Percentiles rank a stretch among this genome's conserved stretches.
phyloP scores from a whole-genome alignment of 2,888 invertebrate genomes.

The Pollenia griseotomentosa region DNA sequence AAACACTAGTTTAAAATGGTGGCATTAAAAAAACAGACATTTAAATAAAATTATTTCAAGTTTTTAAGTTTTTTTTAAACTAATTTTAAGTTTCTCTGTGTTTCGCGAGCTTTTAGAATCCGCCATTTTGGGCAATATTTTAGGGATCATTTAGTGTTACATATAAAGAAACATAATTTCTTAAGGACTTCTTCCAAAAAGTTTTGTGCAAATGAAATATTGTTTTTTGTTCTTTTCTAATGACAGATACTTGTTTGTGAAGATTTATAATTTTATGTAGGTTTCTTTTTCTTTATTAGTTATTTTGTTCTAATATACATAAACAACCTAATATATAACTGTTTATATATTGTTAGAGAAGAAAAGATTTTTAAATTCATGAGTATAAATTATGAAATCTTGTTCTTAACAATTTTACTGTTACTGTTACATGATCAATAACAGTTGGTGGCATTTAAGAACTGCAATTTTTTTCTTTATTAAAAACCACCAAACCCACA shows the following conservation, averaged over 20 bases:
- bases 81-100: not conserved
- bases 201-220: slow-evolving; percentile 6
- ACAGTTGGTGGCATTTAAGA: slow-evolving; percentile 51
- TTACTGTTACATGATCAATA: slow-evolving; percentile 38
- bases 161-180: too few relatives aligned
- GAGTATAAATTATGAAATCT: slow-evolving; percentile 59
- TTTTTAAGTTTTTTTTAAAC: slow-evolving; percentile 23
- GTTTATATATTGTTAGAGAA: slow-evolving; percentile 1
- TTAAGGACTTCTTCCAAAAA: not conserved
- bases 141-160: too few relatives aligned
- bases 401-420: not conserved
- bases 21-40: slow-evolving; percentile 44
- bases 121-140: too few relatives aligned
- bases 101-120: slow-evolving; percentile 9
- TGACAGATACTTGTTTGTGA: not conserved
- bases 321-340: slow-evolving; percentile 38
- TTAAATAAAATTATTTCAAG: slow-evolving; percentile 26
- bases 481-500: slow-evolving; percentile 37
- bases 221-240: not conserved
- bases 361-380: slow-evolving; percentile 31
- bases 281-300: slow-evolving; percentile 27
- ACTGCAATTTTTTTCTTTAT: slow-evolving; percentile 16
- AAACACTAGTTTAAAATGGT: slow-evolving; percentile 37
- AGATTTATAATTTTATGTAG: slow-evolving; percentile 23
- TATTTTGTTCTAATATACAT: slow-evolving; percentile 7